Base-by-base conservation (phyloP, 2,888 invertebrate genomes). In the Melolontha melolontha region DNA sequence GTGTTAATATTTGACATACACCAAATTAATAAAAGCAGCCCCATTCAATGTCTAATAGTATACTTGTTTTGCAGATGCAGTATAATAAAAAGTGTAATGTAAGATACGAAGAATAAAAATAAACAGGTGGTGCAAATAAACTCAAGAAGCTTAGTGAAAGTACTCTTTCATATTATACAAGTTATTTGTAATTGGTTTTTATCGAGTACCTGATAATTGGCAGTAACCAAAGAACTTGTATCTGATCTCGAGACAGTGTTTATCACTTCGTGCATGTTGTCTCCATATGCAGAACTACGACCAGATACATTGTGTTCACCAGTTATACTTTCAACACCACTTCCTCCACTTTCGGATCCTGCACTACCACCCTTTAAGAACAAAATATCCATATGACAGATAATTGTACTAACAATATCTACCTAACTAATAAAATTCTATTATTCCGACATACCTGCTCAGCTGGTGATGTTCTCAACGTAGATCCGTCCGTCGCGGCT, bases 401-500 rank as follows among this genome's bases (percentile, higher is more conserved):
- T 64, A 59, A 47, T 22, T 22, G 8, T 39, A 5, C 17, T 17
- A 50, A 8, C 17, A 11, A 34, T 8, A 8, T 34, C 6, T 34
- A 6, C 34, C 10, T 1, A 34, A 5, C 7, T 34, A 34, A 10
- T 70, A 6, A 16, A 49, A 47, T 6, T 17, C 4, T 16, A 0
- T 7, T 16, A 1, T 10, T 4, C 34, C 64, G 57, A 73, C 75
- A 75, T 75, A 86, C 88, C 75, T 92, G 92, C 79, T 94, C 93
- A 0, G 92, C 92, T 1, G 93, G 93, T 0, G 93, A 93, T 2
- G 93, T 93, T 66, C 96, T 90, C 70, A 97, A 86, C 0, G 96
- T 96, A 55, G 95, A 96, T 66, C 96, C 96, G 82, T 97, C 97
- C 0, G 96, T 97, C 0, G 96, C 96, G 7, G 96, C 97, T 40